Evolutionary conservation across 2,797 vertebrate genomes (phyloP), one percentile per base, ranked within the genome.

Genomic region (Tenualosa thibaudeaui): DNA sequence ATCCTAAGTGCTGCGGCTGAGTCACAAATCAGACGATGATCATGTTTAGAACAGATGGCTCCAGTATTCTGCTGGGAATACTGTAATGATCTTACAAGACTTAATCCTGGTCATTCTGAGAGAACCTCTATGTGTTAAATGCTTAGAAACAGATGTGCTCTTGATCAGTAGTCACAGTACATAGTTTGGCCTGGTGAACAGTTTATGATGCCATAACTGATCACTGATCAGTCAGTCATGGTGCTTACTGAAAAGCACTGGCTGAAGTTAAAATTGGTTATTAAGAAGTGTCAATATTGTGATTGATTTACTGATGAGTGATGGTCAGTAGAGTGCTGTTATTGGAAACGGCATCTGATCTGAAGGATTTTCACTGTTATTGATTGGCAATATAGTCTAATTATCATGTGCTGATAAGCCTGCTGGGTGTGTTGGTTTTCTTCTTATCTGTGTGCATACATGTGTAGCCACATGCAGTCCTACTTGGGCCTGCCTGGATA

Each of bases 61-160:
- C 31, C 24, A 31, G 43, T 31, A 31, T 68, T 19, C 24, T 68
- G 62, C 62, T 13, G 62, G 62, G 62, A 68, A 68, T 68, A 68
- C 62, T 68, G 26, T 37, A 68, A 68, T 68, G 26, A 37, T 68
- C 62, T 68, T 68, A 68, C 62, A 68, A 37, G 62, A 68, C 62
- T 37, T 68, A 68, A 68, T 68, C 68, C 68, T 75, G 68, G 15
- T 43, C 68, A 43, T 37, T 75, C 68, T 75, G 13, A 15, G 13
- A 17, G 37, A 75, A 75, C 5, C 37, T 5, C 31, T 37, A 75
- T 8, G 37, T 75, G 31, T 43, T 15, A 75, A 75, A 75, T 75
- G 37, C 13, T 37, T 75, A 17, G 68, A 75, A 75, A 43, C 68
- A 75, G 31, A 75, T 75, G 68, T 75, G 68, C 31, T 43, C 37